Base-by-base conservation (phyloP, 2,888 invertebrate genomes). In the Watsonalla binaria region DNA sequence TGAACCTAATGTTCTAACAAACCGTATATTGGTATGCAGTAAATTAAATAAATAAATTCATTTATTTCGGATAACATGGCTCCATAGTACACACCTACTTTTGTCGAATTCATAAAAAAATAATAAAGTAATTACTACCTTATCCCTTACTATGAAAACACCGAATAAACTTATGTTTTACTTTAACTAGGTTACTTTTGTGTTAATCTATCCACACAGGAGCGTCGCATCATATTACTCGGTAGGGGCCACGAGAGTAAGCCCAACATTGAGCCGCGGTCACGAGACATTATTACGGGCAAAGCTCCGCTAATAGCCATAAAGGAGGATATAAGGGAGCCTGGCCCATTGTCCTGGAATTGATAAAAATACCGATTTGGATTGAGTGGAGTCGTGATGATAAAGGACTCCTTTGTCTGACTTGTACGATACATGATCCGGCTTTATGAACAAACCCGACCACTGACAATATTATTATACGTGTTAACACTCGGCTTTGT, bases 271-370 rank as follows among this genome's bases (percentile, higher is more conserved):
- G 24, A 42, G 50, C 34, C 35, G n/a, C 46, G 50, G 54, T 52
- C 57, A 54, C 51, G 51, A 24, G 47, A 14, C 46, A 34, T 47
- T 13, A 47, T 56, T 45, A 39, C 58, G 61, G 54, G 54, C 60
- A 67, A 60, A 60, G 60, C 51, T 52, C 57, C 61, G 58, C 58
- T 65, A 66, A 72, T 63, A 65, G 56, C 66, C 63, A 66, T 78
- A 75, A 76, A 74, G 54, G 55, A 46, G 63, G 71, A 70, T 77
- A 72, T 73, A 72, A 71, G 65, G 59, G 58, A 59, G 46, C 53
- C 56, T 56, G 52, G 56, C 57, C 72, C 69, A 65, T 80, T 82
- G 78, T 81, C 67, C 51, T 53, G 59, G 73, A 77, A 80, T 80
- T 75, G 75, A 78, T 76, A 74, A 76, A 66, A 77, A 78, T 77